Evolutionary conservation across 2,888 invertebrate genomes (phyloP), one percentile per base, ranked within the genome.

Genomic region (Lymantria dispar): DNA sequence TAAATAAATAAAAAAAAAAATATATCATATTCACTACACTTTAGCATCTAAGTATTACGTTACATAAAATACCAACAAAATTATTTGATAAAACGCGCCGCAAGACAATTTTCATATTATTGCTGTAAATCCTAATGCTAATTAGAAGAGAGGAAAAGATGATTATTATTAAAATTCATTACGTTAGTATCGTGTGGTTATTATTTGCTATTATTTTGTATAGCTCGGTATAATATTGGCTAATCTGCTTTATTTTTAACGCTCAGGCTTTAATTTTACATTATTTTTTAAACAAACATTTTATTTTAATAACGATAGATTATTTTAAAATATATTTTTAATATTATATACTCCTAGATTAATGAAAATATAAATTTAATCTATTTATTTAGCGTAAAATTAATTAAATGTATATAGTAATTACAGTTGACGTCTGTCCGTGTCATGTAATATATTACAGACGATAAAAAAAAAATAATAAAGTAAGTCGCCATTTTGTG

Each of bases 361-460:
- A 22, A 22, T 22, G n/a, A n/a, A n/a, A n/a, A n/a, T 38, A 38
- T n/a, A 38, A n/a, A 8, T 38, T 1, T 12, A 38, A 10, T 8
- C 3, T 38, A n/a, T 13, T 33, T 33, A 33, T 33, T 33, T 33
- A 33, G n/a, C 11, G 3, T 38, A n/a, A 38, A 38, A n/a, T 38
- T 11, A 3, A n/a, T 38, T 3, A 38, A 13, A 38, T 29, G 29
- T 29, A 41, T 11, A 42, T 42, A 42, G 22, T 63, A 62, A 71
- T 81, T 85, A 74, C 87, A 87, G 87, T 87, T 85, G 87, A 87
- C 86, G 85, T 80, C 85, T 83, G 77, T 80, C 67, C 71, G 67
- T 71, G 53, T 62, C 64, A 57, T 58, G 55, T 56, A 63, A 59
- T 22, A 37, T 30, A 43, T 40, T 30, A 41, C 42, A 49, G 12